Percentiles rank a stretch among this genome's conserved stretches.
phyloP scores from a whole-genome alignment of 2,113 vertebrate species.

The Electrona antarctica region DNA sequence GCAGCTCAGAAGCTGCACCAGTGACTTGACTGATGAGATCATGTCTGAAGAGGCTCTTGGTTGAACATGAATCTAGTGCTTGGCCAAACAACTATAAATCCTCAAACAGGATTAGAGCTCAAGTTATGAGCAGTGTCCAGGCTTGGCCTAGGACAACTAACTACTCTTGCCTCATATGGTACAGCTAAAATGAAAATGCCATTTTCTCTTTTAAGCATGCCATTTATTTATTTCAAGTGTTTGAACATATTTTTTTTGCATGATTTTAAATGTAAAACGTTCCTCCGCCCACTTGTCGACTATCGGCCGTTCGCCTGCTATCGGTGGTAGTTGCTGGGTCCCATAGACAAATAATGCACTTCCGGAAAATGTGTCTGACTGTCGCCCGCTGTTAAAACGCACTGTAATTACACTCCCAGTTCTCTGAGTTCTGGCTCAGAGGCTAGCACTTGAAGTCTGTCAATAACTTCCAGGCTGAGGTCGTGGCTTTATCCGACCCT shows the following conservation, averaged over 20 bases:
- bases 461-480: conserved; percentile 28
- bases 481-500: conserved; percentile 50
- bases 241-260: conserved; percentile 15
- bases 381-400: too few relatives aligned
- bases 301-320: too few relatives aligned
- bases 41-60: conserved; percentile 61
- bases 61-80: conserved; percentile 42
- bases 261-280: too few relatives aligned
- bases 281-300: too few relatives aligned
- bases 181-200: conserved; percentile 16
- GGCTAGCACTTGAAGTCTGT: conserved; percentile 11
- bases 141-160: conserved; percentile 44
- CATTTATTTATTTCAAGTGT: conserved; percentile 17
- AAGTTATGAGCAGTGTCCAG: conserved; percentile 43
- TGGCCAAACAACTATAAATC: conserved; percentile 56
- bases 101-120: conserved; percentile 59
- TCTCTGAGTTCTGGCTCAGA: conserved; percentile 21
- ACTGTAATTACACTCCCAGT: conserved; percentile 24
- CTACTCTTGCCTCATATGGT: conserved; percentile 40
- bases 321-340: too few relatives aligned
- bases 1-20: conserved; percentile 18
- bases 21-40: conserved; percentile 55
- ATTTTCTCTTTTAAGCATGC: conserved; percentile 22
- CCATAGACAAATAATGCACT: too few relatives aligned
- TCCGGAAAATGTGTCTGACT: too few relatives aligned